Percentiles rank a stretch among this genome's conserved stretches.
Conservation (phyloP, 2,797 vertebrate genomes). For the Coracias cyanogaster region DNA sequence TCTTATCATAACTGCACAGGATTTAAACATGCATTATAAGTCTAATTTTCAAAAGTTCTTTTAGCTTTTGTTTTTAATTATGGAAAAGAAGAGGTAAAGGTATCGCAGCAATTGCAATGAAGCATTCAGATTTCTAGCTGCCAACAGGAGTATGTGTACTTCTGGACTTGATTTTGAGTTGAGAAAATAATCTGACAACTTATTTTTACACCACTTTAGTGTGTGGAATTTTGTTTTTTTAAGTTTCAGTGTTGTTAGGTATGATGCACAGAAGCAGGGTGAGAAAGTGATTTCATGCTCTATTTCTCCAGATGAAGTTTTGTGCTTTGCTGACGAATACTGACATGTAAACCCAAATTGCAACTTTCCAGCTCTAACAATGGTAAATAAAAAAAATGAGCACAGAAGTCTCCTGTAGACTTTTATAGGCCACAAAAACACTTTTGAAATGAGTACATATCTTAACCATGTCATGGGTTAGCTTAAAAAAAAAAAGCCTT, state of each 20-base stretch:
- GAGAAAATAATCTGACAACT: constrained; percentile 74
- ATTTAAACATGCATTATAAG: not conserved
- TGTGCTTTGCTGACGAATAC: constrained; percentile 43
- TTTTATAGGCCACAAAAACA: not conserved
- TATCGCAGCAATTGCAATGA: not conserved
- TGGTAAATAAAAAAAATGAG: constrained; percentile 21
- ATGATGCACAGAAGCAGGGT: constrained; percentile 59
- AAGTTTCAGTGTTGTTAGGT: constrained; percentile 61
- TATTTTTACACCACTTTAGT: constrained; percentile 66
- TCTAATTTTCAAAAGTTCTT: not conserved
- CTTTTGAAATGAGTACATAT: not conserved
- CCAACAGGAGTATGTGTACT: not conserved
- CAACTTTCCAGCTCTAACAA: constrained; percentile 16
- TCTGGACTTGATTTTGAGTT: constrained; percentile 56
- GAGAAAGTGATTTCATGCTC: constrained; percentile 76
- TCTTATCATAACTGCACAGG: not conserved
- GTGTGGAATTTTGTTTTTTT: not conserved
- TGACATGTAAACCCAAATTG: constrained; percentile 41
- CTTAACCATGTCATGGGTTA: not conserved
- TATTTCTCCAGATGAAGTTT: constrained; percentile 71
- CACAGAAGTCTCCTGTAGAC: not conserved
- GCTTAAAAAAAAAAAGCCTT: not conserved
- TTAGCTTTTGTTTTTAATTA: constrained; percentile 2
- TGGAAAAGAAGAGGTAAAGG: constrained; percentile 13
- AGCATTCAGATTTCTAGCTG: constrained; percentile 30